Conservation (phyloP, 1,140 invertebrate genomes). For the Macrocentrus cingulum region DNA sequence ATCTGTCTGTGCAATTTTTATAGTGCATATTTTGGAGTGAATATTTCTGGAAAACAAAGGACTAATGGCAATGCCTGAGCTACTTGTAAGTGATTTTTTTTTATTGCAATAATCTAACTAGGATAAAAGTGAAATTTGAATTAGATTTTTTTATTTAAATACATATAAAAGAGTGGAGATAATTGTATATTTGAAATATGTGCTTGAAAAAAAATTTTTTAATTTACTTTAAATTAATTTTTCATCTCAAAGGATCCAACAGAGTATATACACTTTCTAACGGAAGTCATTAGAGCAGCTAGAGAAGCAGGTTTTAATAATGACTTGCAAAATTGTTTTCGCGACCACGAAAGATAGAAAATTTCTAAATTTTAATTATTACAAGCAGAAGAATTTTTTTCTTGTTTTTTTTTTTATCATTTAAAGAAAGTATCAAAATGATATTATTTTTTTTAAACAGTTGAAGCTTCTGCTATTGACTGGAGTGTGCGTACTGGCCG, state of each 20-base stretch:
- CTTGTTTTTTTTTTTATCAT: no score
- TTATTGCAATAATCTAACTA: background rate
- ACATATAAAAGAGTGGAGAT: background rate
- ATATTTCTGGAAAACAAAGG: no score
- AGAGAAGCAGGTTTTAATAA: constrained; percentile 16
- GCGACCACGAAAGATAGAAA: background rate
- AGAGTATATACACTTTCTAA: constrained; percentile 35
- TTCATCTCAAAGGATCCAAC: background rate
- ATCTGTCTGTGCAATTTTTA: no score
- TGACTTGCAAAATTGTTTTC: constrained; percentile 23
- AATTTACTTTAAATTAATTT: background rate
- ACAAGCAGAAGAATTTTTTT: no score
- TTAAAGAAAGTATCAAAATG: no score
- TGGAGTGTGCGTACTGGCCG: constrained; percentile 35
- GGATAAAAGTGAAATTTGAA: background rate
- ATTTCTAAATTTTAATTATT: no score
- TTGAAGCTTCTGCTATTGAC: constrained; percentile 35
- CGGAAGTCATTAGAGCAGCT: constrained; percentile 44
- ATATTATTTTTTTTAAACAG: constrained; percentile 10
- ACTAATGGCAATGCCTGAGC: constrained; percentile 16
- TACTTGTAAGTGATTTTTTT: constrained; percentile 14
- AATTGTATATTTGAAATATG: no score
- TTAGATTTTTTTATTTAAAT: background rate
- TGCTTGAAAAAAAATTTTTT: background rate
- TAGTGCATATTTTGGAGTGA: no score